Conservation (phyloP, 2,888 invertebrate genomes). For the Suillia variegata region DNA sequence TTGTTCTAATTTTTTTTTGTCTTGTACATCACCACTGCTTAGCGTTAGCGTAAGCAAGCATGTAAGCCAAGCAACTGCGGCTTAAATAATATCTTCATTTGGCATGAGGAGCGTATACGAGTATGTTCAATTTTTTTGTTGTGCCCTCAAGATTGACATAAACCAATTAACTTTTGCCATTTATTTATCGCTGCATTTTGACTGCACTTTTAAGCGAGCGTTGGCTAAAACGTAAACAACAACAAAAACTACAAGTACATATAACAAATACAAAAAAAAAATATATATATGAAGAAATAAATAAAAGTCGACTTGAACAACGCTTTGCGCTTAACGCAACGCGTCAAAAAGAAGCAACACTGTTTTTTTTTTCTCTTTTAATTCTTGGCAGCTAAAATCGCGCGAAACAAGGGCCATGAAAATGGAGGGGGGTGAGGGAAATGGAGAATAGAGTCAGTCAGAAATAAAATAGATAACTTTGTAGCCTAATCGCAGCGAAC, state of each 20-base stretch:
- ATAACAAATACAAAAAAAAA: too few species aligned
- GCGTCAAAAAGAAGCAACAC: not conserved
- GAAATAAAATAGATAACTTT: conserved; percentile 39
- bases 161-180: conserved; percentile 57
- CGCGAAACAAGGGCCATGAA: too few species aligned
- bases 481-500: conserved; percentile 34
- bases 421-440: not conserved
- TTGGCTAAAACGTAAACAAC: too few species aligned
- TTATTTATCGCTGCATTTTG: conserved; percentile 56
- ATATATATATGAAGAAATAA: too few species aligned
- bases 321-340: not conserved
- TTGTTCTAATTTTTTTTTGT: too few species aligned
- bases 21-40: too few species aligned
- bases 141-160: conserved; percentile 49
- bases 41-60: too few species aligned
- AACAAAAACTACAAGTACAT: too few species aligned
- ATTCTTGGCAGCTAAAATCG: too few species aligned
- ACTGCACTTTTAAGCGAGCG: conserved; percentile 49
- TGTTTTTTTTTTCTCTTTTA: too few species aligned
- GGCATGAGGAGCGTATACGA: not conserved
- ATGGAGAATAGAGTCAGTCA: not conserved
- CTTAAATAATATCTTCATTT: conserved; percentile 1
- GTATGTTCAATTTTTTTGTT: conserved; percentile 14
- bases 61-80: too few species aligned
- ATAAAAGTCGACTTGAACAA: conserved; percentile 20